Evolutionary conservation across 2,888 invertebrate species (phyloP), one percentile per base, ranked within the genome.

Genomic region (Oscheius sp.): DNA sequence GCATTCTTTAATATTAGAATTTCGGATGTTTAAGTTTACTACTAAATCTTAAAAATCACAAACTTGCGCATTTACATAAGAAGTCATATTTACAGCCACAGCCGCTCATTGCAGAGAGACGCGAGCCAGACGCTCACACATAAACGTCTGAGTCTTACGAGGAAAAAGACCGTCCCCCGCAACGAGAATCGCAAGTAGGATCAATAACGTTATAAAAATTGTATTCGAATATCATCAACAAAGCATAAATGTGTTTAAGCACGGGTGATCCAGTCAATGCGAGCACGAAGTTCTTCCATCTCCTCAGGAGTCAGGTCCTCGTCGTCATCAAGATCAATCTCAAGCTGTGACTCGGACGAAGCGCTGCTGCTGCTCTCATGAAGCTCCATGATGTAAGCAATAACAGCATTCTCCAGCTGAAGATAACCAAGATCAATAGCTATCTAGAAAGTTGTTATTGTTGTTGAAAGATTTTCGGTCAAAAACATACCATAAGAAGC

Each of bases 201-300:
- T n/a, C n/a, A n/a, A n/a, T n/a, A n/a, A n/a, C n/a, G n/a, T n/a
- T n/a, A n/a, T n/a, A n/a, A n/a, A n/a, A n/a, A n/a, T n/a, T n/a
- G n/a, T 42, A 42, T 12, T 42, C 42, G 42, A 6, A 6, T n/a
- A 42, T n/a, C 37, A 37, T 15, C 37, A 37, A 15, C 8, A 10
- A 37, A 15, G 15, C 8, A 37, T 15, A 37, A 10, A 20, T 12
- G 4, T 3, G 15, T 42, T 27, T 53, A 53, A 5, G 33, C 53
- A 31, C 31, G 29, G 5, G 15, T 12, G 33, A 53, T 53, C 53
- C 53, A 53, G 12, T 25, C 53, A n/a, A 31, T 17, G 6, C 33
- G 53, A 29, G 15, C 12, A 29, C 53, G 53, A n/a, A 53, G 20
- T n/a, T 53, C 53, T 53, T 53, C 53, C 31, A 31, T 31, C 15